These are phyloP conservation scores for Rhinolophus ferrumequinum DNA, from an alignment of 2,113 vertebrate genomes.

Conservation along the genomic window DNA sequence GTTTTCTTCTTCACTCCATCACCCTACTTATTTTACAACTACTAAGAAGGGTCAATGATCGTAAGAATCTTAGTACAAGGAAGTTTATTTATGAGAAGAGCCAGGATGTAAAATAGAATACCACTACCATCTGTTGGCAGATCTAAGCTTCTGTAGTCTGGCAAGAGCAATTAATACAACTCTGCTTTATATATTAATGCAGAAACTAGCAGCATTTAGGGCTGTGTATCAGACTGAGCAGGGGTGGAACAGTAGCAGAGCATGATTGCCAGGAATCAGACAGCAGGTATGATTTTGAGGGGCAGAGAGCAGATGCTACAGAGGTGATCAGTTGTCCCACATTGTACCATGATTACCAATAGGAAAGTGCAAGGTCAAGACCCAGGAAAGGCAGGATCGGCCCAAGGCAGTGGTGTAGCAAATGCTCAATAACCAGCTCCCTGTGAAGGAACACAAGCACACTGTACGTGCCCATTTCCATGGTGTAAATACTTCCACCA, in stretches of 20 bases:
- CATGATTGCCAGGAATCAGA: not conserved
- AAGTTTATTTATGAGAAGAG: slow-evolving; percentile 16
- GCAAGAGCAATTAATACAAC: not conserved
- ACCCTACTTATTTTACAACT: slow-evolving; percentile 27
- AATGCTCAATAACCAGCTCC: not conserved
- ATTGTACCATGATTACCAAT: not conserved
- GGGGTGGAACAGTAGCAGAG: not conserved
- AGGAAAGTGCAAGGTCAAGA: not conserved
- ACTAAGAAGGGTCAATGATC: not conserved
- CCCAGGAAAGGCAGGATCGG: not conserved
- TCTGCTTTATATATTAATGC: not conserved
- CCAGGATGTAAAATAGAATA: slow-evolving; percentile 22
- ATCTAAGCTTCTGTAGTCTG: not conserved
- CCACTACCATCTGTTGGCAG: slow-evolving; percentile 71
- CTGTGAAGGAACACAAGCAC: not conserved
- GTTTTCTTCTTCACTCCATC: not conserved
- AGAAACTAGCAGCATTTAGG: not conserved
- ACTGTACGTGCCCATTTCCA: not conserved
- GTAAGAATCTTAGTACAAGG: not conserved
- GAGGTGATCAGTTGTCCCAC: not conserved
- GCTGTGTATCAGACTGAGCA: not conserved
- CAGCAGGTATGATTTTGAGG: not conserved
- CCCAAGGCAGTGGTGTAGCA: not conserved
- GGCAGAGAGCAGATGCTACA: not conserved
- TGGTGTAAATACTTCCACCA: not conserved